Base-by-base conservation (phyloP, 2,113 vertebrate genomes). In the Catharus minimus region DNA sequence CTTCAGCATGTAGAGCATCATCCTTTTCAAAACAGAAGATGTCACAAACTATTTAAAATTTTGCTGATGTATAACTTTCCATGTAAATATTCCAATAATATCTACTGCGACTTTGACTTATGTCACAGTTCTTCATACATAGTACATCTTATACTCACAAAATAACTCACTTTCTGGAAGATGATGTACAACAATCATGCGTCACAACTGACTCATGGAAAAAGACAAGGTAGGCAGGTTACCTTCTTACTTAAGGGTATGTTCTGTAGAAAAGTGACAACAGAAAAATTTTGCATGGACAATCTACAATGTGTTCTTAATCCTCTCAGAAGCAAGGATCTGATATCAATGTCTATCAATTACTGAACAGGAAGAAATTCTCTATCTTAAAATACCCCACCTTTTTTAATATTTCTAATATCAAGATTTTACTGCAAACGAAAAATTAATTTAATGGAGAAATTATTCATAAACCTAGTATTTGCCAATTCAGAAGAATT, bases 131-230 rank as follows among this genome's bases (percentile, higher is more conserved):
- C 36, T 61, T 93, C 82, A 90, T 66, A 82, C 46, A 68, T 13
- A 65, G 53, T 24, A 82, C 41, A 89, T 30, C 86, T 88, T 10
- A 85, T 22, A 26, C 27, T 84, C 58, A 86, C 47, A 73, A 80
- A 92, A 81, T 38, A 84, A 30, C 44, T 95, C 49, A 75, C 43
- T 83, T 38, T 90, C 47, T 87, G 58, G 71, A 93, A 66, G 83
- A 95, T 10, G 7, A 43, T 66, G 77, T 69, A 44, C 46, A 80
- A 75, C 52, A 94, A 68, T 20, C 55, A 46, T 92, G 95, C 95
- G 55, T 93, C 93, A 96, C 62, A 94, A 65, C 16, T 93, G 90
- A 95, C 49, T 95, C 86, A 93, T 3, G 5, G 68, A 52, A 91
- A 90, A 89, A 86, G 43, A 77, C 18, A 28, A 85, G 13, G 38